Conservation (phyloP, 2,797 vertebrate genomes). For the Toxotes lorentzi region DNA sequence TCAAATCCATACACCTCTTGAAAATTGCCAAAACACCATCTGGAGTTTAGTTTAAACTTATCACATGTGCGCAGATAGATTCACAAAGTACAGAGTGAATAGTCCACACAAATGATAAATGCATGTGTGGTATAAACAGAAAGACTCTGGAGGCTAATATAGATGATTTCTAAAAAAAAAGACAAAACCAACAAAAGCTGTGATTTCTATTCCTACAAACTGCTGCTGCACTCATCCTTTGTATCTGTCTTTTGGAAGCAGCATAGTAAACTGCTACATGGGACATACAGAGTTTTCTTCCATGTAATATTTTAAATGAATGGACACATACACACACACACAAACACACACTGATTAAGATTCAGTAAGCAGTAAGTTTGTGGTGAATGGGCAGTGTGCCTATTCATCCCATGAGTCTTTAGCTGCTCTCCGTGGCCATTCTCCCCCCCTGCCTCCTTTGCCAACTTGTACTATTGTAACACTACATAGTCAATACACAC, state of each 20-base stretch:
- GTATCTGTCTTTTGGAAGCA: not conserved
- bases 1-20: conserved; percentile 19
- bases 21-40: conserved; percentile 53
- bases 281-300: conserved; percentile 11
- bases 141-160: conserved; percentile 19
- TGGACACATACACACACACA: conserved; percentile 3
- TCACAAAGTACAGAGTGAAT: conserved; percentile 13
- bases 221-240: not conserved
- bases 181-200: conserved; percentile 1
- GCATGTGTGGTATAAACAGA: conserved; percentile 30
- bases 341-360: conserved; percentile 41
- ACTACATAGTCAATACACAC: conserved; percentile 15
- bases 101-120: conserved; percentile 25
- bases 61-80: conserved; percentile 28
- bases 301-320: conserved; percentile 24
- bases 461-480: conserved; percentile 20
- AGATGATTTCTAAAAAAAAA: conserved; percentile 20
- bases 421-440: conserved; percentile 21
- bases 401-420: conserved; percentile 20
- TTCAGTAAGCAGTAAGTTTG: conserved; percentile 40
- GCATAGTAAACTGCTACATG: not conserved
- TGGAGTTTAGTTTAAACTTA: conserved; percentile 60
- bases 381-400: conserved; percentile 46
- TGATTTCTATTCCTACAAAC: not conserved
- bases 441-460: conserved; percentile 18